Base-by-base conservation (phyloP, 2,888 invertebrate genomes). In the Nebria salina region DNA sequence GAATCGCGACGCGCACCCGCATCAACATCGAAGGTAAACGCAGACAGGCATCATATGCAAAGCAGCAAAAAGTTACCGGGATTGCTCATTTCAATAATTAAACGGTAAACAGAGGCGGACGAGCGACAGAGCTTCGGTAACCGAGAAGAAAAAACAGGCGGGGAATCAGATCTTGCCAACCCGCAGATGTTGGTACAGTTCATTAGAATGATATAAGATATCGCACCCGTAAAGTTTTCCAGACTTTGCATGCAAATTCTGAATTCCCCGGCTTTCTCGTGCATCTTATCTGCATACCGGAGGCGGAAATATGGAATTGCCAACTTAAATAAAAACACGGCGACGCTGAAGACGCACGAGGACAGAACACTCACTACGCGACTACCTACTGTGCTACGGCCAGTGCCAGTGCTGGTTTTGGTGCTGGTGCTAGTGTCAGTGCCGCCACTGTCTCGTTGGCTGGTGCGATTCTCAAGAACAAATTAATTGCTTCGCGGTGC, bases 251-350 rank as follows among this genome's bases (percentile, higher is more conserved):
- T 78, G 78, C 73, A 78, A 78, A 78, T 78, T 64, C 72, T 25
- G 76, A 66, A 76, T 73, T 73, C 43, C 34, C 73, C 41, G 42
- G 41, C 41, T 64, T 64, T 65, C 42, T 73, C 72, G 64, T 78
- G 78, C 78, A 78, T 78, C 78, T 77, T 78, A 78, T 78, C 78
- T 78, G 78, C 78, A 78, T 78, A 78, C 78, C 78, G 65, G 72
- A 43, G 77, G 76, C 76, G 72, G 77, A 77, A 77, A 77, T 77
- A 65, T 72, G 78, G 43, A 78, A 78, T 78, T 78, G 74, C 78
- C 78, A 78, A 78, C 73, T 78, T 78, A 78, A 78, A 78, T 78
- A 78, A 78, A 78, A 78, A 78, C 78, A 73, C 65, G 15, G 42
- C 65, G 42, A 15, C 34, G 42, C 76, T 26, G 54, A 20, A 70